Base-by-base conservation (phyloP, 2,113 vertebrate genomes). In the Forbesichthys papilliferus region DNA sequence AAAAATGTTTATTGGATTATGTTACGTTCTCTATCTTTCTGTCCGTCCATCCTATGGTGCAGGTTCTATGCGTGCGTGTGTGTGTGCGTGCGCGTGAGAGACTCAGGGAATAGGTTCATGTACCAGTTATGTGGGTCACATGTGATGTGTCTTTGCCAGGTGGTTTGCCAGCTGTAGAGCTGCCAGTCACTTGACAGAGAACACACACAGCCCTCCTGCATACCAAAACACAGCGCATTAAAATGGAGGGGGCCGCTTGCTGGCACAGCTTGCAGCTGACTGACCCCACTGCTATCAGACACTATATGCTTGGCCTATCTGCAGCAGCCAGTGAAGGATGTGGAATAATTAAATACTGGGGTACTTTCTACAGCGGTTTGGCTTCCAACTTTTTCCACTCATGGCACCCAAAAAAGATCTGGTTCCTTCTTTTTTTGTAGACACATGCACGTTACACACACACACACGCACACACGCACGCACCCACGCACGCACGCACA, bases 151-250 rank as follows among this genome's bases (percentile, higher is more conserved):
- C 71, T 82, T 51, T 71, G 77, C 85, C 90, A 91, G 88, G 90
- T 90, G 90, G 86, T 77, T 80, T 66, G 46, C 84, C 90, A 90
- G 85, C 76, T 90, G 90, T 65, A 66, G 57, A 64, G 81, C 81
- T 88, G 86, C 79, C 88, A 86, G 67, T 74, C 3, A 48, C 74
- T 61, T 84, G 85, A 87, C 75, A 78, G 83, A 70, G 63, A 61
- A 65, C 68, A 64, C 64, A 69, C 27, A 27, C 27, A 27, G 27
- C 79, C 48, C 58, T 14, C 78, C 81, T 84, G 88, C 82, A 84
- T 87, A 82, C 79, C 63, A 75, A 87, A 68, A 54, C 69, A 11
- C 69, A 75, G 71, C 47, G 14, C 70, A 62, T 64, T 66, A 18
- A 83, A 85, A 71, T 47, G 61, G 42, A 66, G 36, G n/a, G 66